Percentiles rank a stretch among this genome's conserved stretches.
These are phyloP conservation scores for Harpagoxenus sublaevis DNA, from an alignment of 2,888 invertebrate genomes.

Conservation along the genomic window DNA sequence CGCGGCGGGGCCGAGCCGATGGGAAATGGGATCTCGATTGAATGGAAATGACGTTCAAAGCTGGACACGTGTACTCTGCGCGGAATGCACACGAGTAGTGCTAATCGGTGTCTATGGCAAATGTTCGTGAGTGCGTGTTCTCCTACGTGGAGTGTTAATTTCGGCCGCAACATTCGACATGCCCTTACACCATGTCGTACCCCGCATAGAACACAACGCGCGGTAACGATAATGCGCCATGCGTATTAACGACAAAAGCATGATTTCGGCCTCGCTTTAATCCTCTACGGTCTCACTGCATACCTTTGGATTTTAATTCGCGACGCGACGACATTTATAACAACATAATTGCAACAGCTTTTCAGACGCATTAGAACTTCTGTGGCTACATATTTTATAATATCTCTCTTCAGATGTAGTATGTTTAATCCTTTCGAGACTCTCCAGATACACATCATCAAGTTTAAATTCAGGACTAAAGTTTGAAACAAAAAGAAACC, in stretches of 20 bases:
- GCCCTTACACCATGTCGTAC: slow-evolving; percentile 74
- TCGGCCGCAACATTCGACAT: slow-evolving; percentile 76
- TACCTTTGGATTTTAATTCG: slow-evolving; percentile 5
- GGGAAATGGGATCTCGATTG: slow-evolving; percentile 82
- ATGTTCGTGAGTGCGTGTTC: slow-evolving; percentile 69
- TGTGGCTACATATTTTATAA: background rate
- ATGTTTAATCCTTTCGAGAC: background rate
- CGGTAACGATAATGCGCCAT: slow-evolving; percentile 69
- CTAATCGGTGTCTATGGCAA: slow-evolving; percentile 79
- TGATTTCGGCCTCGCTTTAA: background rate
- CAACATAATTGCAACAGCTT: background rate
- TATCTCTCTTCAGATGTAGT: background rate
- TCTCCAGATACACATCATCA: too few relatives aligned
- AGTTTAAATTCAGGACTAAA: too few relatives aligned
- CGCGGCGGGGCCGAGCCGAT: slow-evolving; percentile 60
- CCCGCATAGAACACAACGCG: slow-evolving; percentile 61
- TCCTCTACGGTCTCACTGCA: background rate
- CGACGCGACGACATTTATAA: background rate
- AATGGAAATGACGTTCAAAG: slow-evolving; percentile 81
- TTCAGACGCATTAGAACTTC: background rate
- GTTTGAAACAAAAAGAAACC: too few relatives aligned
- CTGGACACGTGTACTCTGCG: slow-evolving; percentile 78
- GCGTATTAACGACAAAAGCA: slow-evolving; percentile 17
- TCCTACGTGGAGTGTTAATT: slow-evolving; percentile 77
- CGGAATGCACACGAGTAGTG: slow-evolving; percentile 79